These are phyloP conservation scores for Eulithis testata DNA, from an alignment of 2,888 invertebrate species.

Conservation along the genomic window DNA sequence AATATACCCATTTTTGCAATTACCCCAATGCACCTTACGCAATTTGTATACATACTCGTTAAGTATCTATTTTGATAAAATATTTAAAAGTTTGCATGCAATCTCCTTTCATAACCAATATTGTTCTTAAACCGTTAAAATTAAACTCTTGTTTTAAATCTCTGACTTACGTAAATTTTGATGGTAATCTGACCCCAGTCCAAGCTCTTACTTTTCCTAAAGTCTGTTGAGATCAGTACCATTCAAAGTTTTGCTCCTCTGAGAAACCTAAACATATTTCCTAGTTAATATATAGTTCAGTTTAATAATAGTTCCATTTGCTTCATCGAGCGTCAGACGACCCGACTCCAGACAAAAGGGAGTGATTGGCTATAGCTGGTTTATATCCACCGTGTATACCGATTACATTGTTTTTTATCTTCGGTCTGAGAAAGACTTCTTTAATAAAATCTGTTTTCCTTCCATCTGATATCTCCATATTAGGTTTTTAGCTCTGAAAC, in stretches of 20 bases:
- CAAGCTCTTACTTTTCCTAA: conserved; percentile 4
- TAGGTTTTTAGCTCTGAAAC: conserved; percentile 23
- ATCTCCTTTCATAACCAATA: too few relatives aligned
- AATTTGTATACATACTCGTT: not conserved
- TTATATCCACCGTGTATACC: conserved; percentile 15
- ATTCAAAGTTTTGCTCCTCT: conserved; percentile 17
- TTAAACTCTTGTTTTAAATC: too few relatives aligned
- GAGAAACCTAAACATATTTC: not conserved
- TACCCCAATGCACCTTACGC: too few relatives aligned
- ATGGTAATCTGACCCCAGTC: not conserved
- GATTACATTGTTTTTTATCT: conserved; percentile 27
- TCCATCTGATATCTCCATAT: conserved; percentile 31
- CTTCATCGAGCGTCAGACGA: conserved; percentile 24
- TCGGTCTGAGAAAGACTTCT: conserved; percentile 9
- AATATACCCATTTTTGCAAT: too few relatives aligned
- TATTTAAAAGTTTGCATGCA: too few relatives aligned
- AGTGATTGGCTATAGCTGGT: conserved; percentile 19
- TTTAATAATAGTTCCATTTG: conserved; percentile 22
- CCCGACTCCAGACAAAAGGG: conserved; percentile 26
- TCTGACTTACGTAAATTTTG: too few relatives aligned
- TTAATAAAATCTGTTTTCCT: conserved; percentile 26
- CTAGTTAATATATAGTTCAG: conserved; percentile 7
- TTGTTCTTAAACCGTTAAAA: too few relatives aligned
- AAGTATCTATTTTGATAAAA: too few relatives aligned
- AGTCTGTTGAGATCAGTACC: conserved; percentile 4